These are phyloP conservation scores for Galaxias olidus DNA, from an alignment of 2,797 vertebrate genomes.

Conservation along the genomic window DNA sequence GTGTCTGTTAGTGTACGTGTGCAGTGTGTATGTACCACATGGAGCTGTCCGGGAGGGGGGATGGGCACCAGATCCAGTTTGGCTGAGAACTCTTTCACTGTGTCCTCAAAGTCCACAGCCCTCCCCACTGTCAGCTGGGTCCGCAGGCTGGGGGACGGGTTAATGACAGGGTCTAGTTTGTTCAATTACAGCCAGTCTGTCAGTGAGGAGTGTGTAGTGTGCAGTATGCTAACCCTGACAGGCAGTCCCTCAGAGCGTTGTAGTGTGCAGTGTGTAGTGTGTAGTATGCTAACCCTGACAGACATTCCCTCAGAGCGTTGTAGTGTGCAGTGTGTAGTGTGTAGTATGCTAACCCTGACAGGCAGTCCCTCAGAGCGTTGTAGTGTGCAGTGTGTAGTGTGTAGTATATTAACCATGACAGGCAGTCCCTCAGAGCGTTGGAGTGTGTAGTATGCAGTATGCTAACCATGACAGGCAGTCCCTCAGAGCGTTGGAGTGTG, in stretches of 20 bases:
- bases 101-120: slow-evolving; percentile 82
- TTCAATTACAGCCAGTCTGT: too few relatives aligned
- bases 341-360: slow-evolving; percentile 60
- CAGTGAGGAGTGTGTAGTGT: not conserved
- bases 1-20: slow-evolving; percentile 52
- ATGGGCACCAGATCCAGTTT: slow-evolving; percentile 89
- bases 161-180: too few relatives aligned
- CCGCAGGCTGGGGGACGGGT: slow-evolving; percentile 61
- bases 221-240: too few relatives aligned
- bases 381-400: slow-evolving; percentile 15
- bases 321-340: not conserved
- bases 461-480: too few relatives aligned
- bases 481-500: not conserved
- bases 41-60: slow-evolving; percentile 90
- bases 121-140: slow-evolving; percentile 80
- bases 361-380: slow-evolving; percentile 50
- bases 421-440: slow-evolving; percentile 80
- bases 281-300: not conserved
- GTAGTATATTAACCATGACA: slow-evolving; percentile 36
- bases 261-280: too few relatives aligned
- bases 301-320: slow-evolving; percentile 1
- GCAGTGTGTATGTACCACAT: slow-evolving; percentile 81
- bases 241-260: too few relatives aligned
- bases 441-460: slow-evolving; percentile 51
- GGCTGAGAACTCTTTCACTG: slow-evolving; percentile 91